Evolutionary conservation across 2,797 vertebrate species (phyloP), one percentile per base, ranked within the genome.

Genomic region (Rhinella marina): DNA sequence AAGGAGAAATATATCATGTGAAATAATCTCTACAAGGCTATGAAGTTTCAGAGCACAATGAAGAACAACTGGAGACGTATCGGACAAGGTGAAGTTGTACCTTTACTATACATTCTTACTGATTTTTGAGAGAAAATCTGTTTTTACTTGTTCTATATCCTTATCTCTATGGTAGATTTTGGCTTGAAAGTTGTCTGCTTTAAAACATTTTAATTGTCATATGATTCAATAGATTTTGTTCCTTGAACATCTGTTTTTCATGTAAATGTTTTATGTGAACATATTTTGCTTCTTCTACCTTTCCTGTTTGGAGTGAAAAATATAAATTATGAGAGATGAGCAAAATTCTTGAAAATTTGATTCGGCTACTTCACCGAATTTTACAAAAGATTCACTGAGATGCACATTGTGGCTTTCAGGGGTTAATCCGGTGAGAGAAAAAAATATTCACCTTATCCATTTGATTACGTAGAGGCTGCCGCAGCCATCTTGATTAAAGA

Each of bases 61-160:
- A 11, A 54, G 25, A 11, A 32, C 27, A 25, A 19, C 27, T 62
- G 6, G 7, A 25, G 90, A 89, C 85, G 95, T 61, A 81, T 52
- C 75, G 29, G 96, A 96, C 94, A 96, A 96, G 94, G 93, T 94
- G 96, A 96, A 94, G 96, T 10, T 14, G 6, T 8, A 3, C 62
- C 80, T 85, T 77, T 62, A 61, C 62, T 59, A 64, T 29, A 64
- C 16, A 64, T 21, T 75, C 23, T 73, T 41, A 59, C 54, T n/a
- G 82, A 59, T 13, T 56, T 90, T 68, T 84, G 80, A 62, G 59
- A 17, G 8, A 64, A 89, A 80, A 81, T 2, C 70, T 11, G 70
- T 83, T 9, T 88, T 91, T 90, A 87, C 54, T 89, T 84, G 80
- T 87, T 90, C 78, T 32, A 66, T 68, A 57, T 41, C 59, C 0